A percentile compares a stretch with the other conserved stretches of the same genome.
These are phyloP conservation scores for Nothobranchius furzeri DNA, from an alignment of 2,113 vertebrate genomes.

Conservation along the genomic window DNA sequence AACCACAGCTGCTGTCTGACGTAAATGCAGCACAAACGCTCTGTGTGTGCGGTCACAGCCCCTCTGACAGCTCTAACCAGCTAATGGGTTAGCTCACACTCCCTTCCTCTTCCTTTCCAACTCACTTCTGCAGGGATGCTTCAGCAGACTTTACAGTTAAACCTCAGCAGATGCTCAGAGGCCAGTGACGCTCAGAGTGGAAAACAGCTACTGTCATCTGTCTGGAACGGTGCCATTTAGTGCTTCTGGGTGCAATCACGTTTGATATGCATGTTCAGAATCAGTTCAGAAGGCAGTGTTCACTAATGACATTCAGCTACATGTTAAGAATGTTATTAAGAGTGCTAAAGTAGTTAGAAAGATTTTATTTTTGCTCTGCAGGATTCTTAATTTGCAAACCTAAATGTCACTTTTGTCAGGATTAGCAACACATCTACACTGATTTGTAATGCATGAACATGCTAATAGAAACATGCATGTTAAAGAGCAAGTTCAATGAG, in stretches of 20 bases:
- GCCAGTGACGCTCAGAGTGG: constrained; percentile 9
- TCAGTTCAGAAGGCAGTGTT: not conserved
- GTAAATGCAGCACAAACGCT: constrained; percentile 73
- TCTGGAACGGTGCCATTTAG: constrained; percentile 24
- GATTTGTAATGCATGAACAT: too few species aligned
- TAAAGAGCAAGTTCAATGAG: too few species aligned
- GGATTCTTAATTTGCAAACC: not conserved
- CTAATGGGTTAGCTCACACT: constrained; percentile 68
- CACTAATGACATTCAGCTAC: too few species aligned
- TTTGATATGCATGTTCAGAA: not conserved
- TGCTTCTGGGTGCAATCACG: constrained; percentile 6
- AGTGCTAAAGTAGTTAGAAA: not conserved
- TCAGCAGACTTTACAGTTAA: constrained; percentile 17
- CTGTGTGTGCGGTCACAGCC: constrained; percentile 67
- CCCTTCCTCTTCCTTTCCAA: constrained; percentile 20
- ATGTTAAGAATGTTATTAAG: not conserved
- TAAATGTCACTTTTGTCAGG: not conserved
- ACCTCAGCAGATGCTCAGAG: constrained; percentile 38
- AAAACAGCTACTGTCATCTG: constrained; percentile 36
- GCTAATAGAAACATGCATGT: too few species aligned
- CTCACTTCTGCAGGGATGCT: constrained; percentile 26
- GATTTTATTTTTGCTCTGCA: not conserved
- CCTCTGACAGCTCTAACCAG: constrained; percentile 60
- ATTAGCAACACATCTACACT: too few species aligned
- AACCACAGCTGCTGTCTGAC: constrained; percentile 75